These are phyloP conservation scores for Cantharis rufa DNA, from an alignment of 2,888 invertebrate species.

Conservation along the genomic window DNA sequence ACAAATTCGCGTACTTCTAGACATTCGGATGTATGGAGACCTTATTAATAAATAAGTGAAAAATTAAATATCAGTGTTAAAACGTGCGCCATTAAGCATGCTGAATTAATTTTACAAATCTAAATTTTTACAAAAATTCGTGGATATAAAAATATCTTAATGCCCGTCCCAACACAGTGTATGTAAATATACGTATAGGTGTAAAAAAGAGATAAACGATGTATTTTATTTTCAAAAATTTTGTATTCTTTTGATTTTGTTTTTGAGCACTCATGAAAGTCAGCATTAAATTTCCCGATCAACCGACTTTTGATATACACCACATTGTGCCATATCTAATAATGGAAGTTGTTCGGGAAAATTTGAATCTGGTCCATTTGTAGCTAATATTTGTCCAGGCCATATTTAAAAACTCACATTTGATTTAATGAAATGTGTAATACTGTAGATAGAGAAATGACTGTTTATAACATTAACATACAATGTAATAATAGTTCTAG, in stretches of 20 bases:
- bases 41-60: slow-evolving; percentile 61
- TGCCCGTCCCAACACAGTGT: slow-evolving; percentile 26
- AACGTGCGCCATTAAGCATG: neutral
- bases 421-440: neutral
- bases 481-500: slow-evolving; percentile 26
- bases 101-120: neutral
- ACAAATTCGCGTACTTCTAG: slow-evolving; percentile 56
- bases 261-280: neutral
- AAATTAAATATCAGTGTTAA: neutral
- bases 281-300: neutral
- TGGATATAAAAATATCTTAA: slow-evolving; percentile 7
- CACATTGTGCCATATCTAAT: neutral
- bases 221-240: neutral
- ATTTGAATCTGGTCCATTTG: neutral
- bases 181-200: slow-evolving; percentile 19
- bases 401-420: neutral
- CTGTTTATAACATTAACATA: slow-evolving; percentile 30
- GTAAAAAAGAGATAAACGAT: neutral
- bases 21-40: slow-evolving; percentile 78
- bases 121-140: neutral
- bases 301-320: neutral
- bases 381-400: neutral
- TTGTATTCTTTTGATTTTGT: neutral
- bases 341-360: neutral
- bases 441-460: slow-evolving; percentile 23